Percentiles rank a stretch among this genome's conserved stretches.
Conservation (phyloP, 2,888 invertebrate species). For the Drosophila phalerata region DNA sequence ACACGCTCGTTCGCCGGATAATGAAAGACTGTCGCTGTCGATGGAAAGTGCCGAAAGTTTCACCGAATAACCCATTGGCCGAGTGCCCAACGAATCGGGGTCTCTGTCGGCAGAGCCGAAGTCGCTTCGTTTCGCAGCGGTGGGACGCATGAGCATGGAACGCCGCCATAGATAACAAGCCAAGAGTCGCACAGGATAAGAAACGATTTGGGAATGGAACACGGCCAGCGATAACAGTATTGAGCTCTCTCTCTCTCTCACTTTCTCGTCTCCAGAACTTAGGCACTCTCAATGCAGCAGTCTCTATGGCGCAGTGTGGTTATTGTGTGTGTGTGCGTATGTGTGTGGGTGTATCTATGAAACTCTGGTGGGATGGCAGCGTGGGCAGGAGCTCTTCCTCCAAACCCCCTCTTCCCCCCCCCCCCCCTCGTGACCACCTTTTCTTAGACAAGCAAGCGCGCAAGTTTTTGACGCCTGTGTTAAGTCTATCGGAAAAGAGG, state of each 20-base stretch:
- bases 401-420: too few relatives aligned
- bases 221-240: conserved; percentile 63
- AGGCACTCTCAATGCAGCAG: conserved; percentile 50
- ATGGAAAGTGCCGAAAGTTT: conserved; percentile 30
- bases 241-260: conserved; percentile 20
- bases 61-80: conserved; percentile 63
- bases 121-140: conserved; percentile 31
- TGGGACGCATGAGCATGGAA: conserved; percentile 49
- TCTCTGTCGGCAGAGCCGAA: conserved; percentile 10
- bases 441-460: conserved; percentile 76
- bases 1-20: conserved; percentile 71
- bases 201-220: conserved; percentile 66
- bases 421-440: not conserved
- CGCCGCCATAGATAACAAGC: conserved; percentile 56
- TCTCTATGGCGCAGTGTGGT: conserved; percentile 48
- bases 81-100: conserved; percentile 35
- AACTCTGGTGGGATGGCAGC: conserved; percentile 3
- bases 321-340: not conserved
- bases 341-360: not conserved
- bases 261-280: not conserved
- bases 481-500: conserved; percentile 75
- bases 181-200: conserved; percentile 68
- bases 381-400: conserved; percentile 6
- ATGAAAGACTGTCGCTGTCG: conserved; percentile 66
- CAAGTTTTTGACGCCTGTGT: conserved; percentile 73